Evolutionary conservation across 2,113 vertebrate genomes (phyloP), one percentile per base, ranked within the genome.

Genomic region (Phrynosoma blainvillii): DNA sequence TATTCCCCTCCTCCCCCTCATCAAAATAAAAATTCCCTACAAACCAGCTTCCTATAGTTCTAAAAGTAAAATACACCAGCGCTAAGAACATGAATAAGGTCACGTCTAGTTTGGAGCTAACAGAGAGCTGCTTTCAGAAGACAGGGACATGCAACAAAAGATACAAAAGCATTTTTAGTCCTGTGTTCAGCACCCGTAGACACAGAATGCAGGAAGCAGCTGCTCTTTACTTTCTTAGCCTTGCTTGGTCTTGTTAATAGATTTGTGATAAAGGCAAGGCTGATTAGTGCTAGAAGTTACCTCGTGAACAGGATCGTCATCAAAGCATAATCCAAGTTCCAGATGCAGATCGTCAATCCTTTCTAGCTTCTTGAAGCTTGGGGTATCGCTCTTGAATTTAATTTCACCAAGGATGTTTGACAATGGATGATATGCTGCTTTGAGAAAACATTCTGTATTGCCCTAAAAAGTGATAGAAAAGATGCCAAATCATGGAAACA

Each of bases 351-450:
- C n/a, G 59, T 87, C 8, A 92, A 97, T 93, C 1, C 0, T 42
- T 32, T 78, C 0, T 23, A 93, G 91, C 84, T 87, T 90, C 0
- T 65, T 81, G 68, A 91, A 95, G 0, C 96, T 96, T 70, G 90
- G 54, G 0, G 96, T 96, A 87, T 96, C 95, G 78, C 92, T 85
- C 93, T 95, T 97, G 95, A 97, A 97, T 18, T 89, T 88, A 0
- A 96, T 94, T 11, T 71, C 84, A 16, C 94, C 84, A 85, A 97
- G 89, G 71, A 97, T 95, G 73, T 89, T 82, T 86, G 89, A 86
- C 82, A 97, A 92, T 88, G 95, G 90, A 25, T 82, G 71, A 82
- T 97, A 95, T 0, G 97, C 95, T 1, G 95, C 96, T 94, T 96
- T 96, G 73, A 97, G 92, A 0, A 96, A 97, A 92, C 97, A 97